These are phyloP conservation scores for Paralichthys olivaceus DNA, from an alignment of 2,113 vertebrate genomes.

Conservation along the genomic window DNA sequence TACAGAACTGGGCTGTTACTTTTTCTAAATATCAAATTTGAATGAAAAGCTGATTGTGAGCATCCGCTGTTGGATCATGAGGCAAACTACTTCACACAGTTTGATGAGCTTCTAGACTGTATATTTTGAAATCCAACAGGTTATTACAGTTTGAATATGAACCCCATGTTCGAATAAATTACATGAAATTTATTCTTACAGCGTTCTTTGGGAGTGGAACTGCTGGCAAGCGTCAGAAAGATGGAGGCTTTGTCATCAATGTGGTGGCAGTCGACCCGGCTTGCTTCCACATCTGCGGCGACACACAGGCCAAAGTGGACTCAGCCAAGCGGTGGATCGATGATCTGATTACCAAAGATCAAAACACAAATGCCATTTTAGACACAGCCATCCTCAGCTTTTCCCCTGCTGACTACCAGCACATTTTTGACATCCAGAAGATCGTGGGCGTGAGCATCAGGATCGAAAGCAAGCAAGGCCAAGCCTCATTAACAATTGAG, in stretches of 20 bases:
- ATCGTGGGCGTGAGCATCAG: slow-evolving; percentile 75
- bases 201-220: not conserved
- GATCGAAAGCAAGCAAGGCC: slow-evolving; percentile 31
- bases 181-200: slow-evolving; percentile 26
- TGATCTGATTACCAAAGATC: slow-evolving; percentile 78
- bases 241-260: slow-evolving; percentile 42
- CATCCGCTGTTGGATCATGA: no score
- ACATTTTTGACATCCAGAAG: slow-evolving; percentile 82
- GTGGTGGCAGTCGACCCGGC: slow-evolving; percentile 62
- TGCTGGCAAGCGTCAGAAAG: slow-evolving; percentile 35
- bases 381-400: slow-evolving; percentile 80
- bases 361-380: slow-evolving; percentile 20
- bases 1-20: not conserved
- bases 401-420: slow-evolving; percentile 58
- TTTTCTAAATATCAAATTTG: not conserved
- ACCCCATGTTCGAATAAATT: not conserved
- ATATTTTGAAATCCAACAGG: no score
- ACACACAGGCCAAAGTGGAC: slow-evolving; percentile 65
- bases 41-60: no score
- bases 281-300: slow-evolving; percentile 88
- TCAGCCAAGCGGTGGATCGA: slow-evolving; percentile 75
- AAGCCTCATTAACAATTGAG: slow-evolving; percentile 73
- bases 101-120: no score
- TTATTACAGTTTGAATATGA: no score
- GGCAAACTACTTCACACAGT: no score